phyloP scores from a whole-genome alignment of 2,797 vertebrate genomes.

The Mus caroli region DNA sequence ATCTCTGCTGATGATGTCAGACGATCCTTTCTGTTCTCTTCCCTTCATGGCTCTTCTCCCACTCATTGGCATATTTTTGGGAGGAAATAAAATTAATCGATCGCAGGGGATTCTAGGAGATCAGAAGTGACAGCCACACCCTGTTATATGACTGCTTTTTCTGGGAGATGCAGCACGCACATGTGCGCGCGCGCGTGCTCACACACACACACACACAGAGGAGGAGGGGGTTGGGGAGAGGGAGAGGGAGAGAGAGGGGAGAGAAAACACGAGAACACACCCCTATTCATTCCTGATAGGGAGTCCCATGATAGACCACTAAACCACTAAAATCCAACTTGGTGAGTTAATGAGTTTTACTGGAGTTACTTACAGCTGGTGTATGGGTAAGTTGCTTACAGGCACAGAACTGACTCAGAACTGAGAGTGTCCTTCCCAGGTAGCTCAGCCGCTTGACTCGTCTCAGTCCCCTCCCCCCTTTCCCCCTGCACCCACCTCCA shows the following conservation, averaged over 20 bases:
- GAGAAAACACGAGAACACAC: too few species aligned
- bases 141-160: not conserved
- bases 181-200: too few species aligned
- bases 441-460: not conserved
- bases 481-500: too few species aligned
- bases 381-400: not conserved
- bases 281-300: not conserved
- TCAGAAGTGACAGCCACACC: not conserved
- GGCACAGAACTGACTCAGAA: not conserved
- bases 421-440: not conserved
- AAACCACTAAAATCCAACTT: not conserved
- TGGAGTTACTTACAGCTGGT: not conserved
- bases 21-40: rapidly evolving
- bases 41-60: not conserved
- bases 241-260: too few species aligned
- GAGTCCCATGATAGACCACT: not conserved
- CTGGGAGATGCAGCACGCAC: not conserved
- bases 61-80: not conserved
- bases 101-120: not conserved
- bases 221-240: too few species aligned
- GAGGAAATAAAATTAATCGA: not conserved
- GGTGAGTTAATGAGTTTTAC: not conserved
- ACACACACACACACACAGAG: not conserved
- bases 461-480: not conserved
- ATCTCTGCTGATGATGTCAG: rapidly evolving